phyloP scores from a whole-genome alignment of 2,888 invertebrate genomes.

The Capitulum mitella region DNA sequence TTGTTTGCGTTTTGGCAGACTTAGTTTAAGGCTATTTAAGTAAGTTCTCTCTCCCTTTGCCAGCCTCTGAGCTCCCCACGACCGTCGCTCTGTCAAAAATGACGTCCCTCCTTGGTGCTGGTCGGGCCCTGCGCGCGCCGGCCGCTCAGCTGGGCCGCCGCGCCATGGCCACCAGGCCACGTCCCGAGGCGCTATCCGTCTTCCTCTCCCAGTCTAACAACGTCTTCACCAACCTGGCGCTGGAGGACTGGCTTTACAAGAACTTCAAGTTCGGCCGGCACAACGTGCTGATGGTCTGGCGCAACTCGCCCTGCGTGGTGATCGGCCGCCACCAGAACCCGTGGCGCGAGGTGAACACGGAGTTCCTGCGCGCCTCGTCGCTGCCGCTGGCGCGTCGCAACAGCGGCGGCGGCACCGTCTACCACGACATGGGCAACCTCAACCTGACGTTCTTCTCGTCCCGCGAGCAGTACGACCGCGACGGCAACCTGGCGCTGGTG shows the following conservation, averaged over 20 bases:
- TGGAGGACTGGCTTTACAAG: conserved; percentile 93
- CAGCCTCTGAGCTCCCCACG: background rate
- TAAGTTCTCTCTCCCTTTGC: background rate
- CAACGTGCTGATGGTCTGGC: conserved; percentile 83
- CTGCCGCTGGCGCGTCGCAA: conserved; percentile 77
- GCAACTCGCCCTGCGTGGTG: conserved; percentile 88
- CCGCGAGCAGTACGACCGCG: conserved; percentile 71
- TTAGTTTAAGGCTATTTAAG: background rate
- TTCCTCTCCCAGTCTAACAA: conserved; percentile 86
- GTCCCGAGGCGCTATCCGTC: conserved; percentile 59
- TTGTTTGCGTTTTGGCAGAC: background rate
- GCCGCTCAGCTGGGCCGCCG: background rate
- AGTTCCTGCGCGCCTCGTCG: conserved; percentile 56
- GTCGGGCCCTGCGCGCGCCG: background rate
- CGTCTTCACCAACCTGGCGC: conserved; percentile 84
- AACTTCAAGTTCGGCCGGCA: conserved; percentile 74
- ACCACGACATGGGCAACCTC: conserved; percentile 88
- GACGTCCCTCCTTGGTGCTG: background rate
- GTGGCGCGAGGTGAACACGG: conserved; percentile 81
- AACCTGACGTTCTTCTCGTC: conserved; percentile 88
- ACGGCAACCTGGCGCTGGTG: conserved; percentile 78
- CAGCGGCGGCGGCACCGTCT: conserved; percentile 93
- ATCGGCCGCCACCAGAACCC: conserved; percentile 96
- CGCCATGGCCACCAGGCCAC: background rate
- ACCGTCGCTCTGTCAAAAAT: background rate